Evolutionary conservation across 2,797 vertebrate genomes (phyloP), one percentile per base, ranked within the genome.

Genomic region (Buphagus erythrorhynchus): DNA sequence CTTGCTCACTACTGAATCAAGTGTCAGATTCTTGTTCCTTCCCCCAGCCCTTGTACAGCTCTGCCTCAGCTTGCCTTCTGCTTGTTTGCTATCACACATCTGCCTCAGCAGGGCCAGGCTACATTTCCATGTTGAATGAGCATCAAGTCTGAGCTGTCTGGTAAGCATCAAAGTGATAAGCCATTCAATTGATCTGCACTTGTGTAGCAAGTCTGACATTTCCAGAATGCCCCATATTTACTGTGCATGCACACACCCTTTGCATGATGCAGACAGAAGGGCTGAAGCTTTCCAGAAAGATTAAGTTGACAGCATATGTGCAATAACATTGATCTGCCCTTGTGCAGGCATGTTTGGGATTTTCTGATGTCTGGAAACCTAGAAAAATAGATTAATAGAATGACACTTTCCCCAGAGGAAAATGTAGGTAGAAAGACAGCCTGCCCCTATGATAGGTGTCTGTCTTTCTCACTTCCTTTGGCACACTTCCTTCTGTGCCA

Each of bases 201-300:
- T 54, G 35, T 75, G 76, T 31, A 81, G 66, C 57, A 74, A 78
- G 54, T 22, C 45, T 81, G 80, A 40, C 58, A 20, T 57, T 46
- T 72, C 49, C 73, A 86, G 79, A 57, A 62, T 36, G 62, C 46
- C 86, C 35, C 62, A 66, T 62, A 81, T 86, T 68, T 77, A 31
- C 35, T 62, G n/a, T 58, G n/a, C 15, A 0, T 16, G n/a, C 66
- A 72, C 42, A 46, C 38, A 21, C 46, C 15, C 33, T 72, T 88
- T 49, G 43, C 13, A 5, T 40, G 21, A 66, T 72, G 66, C 80
- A 92, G 69, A 51, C 62, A 90, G 66, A 90, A 86, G 22, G 35
- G 74, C 25, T 92, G 88, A 81, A 90, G 85, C 85, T 85, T 94
- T 82, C 35, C 85, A 58, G 54, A 86, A 68, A 88, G 66, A 72